phyloP scores from a whole-genome alignment of 2,113 vertebrate genomes.

The Colaptes auratus region DNA sequence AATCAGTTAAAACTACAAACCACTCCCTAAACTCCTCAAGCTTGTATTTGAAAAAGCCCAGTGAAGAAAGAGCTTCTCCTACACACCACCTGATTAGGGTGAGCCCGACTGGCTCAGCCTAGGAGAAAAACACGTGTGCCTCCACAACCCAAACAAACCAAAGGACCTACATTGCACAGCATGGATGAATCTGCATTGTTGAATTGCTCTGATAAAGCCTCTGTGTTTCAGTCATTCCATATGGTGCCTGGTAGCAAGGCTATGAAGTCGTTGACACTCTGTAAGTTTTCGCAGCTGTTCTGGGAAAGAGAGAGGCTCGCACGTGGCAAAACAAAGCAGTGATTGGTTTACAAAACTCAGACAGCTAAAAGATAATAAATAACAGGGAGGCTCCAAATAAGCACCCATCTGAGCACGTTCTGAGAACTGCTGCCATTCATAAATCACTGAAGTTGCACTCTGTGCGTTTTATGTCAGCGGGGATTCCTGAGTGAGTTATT shows the following conservation, averaged over 20 bases:
- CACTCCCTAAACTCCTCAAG: not conserved
- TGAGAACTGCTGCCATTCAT: not conserved
- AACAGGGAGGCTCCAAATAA: not conserved
- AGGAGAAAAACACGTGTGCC: not conserved
- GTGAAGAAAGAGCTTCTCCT: not conserved
- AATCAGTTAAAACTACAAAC: not conserved
- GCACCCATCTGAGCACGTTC: not conserved
- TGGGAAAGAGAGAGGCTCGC: not conserved
- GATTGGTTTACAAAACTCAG: not conserved
- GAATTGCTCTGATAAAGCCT: not conserved
- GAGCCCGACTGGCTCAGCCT: not conserved
- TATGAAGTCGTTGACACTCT: not conserved
- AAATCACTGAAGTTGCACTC: not conserved
- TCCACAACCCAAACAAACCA: not conserved
- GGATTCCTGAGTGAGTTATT: not conserved
- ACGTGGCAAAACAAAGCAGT: not conserved
- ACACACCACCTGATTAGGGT: not conserved
- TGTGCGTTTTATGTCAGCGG: not conserved
- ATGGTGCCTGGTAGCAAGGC: not conserved
- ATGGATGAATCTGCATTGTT: not conserved
- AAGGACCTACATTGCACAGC: not conserved
- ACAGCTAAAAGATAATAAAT: not conserved
- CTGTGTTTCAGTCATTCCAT: not conserved
- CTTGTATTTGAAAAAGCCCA: fast-evolving
- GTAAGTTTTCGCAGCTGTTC: not conserved